Evolutionary conservation across 2,113 vertebrate genomes (phyloP).

Genomic region (Spheniscus mendiculus): DNA sequence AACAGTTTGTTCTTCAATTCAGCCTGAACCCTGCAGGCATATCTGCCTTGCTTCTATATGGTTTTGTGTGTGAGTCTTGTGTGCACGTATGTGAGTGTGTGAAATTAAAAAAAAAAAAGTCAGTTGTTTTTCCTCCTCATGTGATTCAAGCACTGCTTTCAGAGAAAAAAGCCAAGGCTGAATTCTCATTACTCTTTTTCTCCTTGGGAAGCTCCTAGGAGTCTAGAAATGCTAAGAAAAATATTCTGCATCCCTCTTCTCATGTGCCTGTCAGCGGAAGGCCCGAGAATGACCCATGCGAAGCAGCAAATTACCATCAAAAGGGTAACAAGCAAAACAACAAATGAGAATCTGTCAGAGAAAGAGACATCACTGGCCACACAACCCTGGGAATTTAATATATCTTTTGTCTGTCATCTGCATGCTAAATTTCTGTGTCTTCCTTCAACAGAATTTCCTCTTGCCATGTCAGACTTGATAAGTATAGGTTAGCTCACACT

Average conservation of each 20-base stretch:
- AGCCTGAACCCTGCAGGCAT: slow-evolving; percentile 14
- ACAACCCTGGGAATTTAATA: not conserved
- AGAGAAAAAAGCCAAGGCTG: not conserved
- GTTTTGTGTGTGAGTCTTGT: not conserved
- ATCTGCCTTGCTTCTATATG: not conserved
- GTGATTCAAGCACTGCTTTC: not conserved
- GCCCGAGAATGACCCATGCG: not conserved
- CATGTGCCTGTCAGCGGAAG: not conserved
- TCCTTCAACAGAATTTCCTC: slow-evolving; percentile 6
- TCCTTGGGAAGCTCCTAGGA: not conserved
- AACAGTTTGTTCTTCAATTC: slow-evolving; percentile 36
- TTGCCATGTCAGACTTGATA: slow-evolving; percentile 32
- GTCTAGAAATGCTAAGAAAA: not conserved
- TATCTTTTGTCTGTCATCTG: slow-evolving; percentile 37
- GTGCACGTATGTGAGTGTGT: not conserved
- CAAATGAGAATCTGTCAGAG: slow-evolving; percentile 40
- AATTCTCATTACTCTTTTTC: not conserved
- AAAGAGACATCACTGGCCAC: not conserved
- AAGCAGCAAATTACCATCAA: not conserved
- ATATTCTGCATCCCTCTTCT: not conserved
- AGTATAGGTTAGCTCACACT: slow-evolving; percentile 1
- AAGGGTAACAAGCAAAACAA: slow-evolving; percentile 30
- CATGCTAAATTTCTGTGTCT: slow-evolving; percentile 13
- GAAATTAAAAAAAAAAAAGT: not conserved
- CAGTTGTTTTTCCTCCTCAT: not conserved